Percentiles rank a stretch among this genome's conserved stretches.
phyloP scores from a whole-genome alignment of 2,113 vertebrate genomes.

The Bothrops jararaca region DNA sequence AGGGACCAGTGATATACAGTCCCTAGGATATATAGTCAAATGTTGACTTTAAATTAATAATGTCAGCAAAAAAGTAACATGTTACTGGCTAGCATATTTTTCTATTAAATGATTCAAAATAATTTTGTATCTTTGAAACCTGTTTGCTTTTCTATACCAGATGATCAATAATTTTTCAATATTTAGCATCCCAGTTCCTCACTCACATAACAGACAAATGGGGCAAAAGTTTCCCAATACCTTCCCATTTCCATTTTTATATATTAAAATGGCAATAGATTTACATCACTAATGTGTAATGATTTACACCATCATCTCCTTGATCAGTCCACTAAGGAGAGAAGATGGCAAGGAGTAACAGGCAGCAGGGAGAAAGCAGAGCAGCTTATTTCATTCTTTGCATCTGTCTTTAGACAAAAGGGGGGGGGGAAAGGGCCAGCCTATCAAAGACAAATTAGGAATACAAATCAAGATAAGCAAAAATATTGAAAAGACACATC shows the following conservation, averaged over 20 bases:
- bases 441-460: neutral
- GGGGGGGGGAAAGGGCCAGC: neutral
- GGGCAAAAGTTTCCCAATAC: neutral
- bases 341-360: neutral
- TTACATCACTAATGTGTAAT: neutral
- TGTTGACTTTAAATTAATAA: too few relatives aligned
- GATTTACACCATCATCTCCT: neutral
- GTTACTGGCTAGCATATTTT: neutral
- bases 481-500: neutral
- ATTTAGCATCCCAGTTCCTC: neutral
- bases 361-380: neutral
- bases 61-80: too few relatives aligned
- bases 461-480: neutral
- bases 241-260: neutral
- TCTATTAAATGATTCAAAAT: neutral
- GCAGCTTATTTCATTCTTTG: neutral
- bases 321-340: neutral
- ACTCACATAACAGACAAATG: neutral
- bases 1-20: too few relatives aligned
- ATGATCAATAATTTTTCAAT: neutral
- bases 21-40: too few relatives aligned
- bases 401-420: neutral
- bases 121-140: neutral
- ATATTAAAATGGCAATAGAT: neutral
- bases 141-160: neutral